A percentile compares a stretch with the other conserved stretches of the same genome.
phyloP scores from a whole-genome alignment of 2,797 vertebrate species.

The Periparus ater region DNA sequence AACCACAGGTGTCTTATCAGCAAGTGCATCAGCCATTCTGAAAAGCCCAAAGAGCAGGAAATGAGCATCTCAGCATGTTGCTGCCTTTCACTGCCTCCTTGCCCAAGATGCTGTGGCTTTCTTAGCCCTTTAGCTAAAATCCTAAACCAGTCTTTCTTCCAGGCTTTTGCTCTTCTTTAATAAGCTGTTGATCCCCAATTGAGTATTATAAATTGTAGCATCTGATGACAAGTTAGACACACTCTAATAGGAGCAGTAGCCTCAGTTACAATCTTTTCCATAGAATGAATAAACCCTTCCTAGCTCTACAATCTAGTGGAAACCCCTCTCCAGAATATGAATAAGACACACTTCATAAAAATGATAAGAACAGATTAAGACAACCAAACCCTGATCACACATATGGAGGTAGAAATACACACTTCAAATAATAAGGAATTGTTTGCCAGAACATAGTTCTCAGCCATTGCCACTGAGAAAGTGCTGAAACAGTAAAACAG shows the following conservation, averaged over 20 bases:
- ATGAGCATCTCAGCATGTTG: background rate
- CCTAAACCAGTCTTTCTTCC: background rate
- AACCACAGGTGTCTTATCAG: background rate
- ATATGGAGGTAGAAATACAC: background rate
- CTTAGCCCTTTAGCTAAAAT: background rate
- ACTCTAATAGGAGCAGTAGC: background rate
- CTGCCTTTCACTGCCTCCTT: background rate
- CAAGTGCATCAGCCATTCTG: slow-evolving; percentile 2
- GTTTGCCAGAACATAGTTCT: background rate
- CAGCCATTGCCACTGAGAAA: background rate
- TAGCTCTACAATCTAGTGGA: background rate
- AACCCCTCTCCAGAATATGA: background rate
- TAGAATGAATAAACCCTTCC: background rate
- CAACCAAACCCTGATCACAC: background rate
- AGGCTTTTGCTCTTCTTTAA: background rate
- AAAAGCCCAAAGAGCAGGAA: background rate
- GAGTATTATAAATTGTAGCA: background rate
- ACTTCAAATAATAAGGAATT: background rate
- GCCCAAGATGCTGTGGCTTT: background rate
- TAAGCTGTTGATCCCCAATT: background rate
- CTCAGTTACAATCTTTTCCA: background rate
- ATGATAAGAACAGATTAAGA: background rate
- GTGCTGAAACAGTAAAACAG: background rate
- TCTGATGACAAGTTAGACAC: background rate
- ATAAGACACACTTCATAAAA: background rate